These are phyloP conservation scores for Notodonta dromedarius DNA, from an alignment of 2,888 invertebrate genomes.

Conservation along the genomic window DNA sequence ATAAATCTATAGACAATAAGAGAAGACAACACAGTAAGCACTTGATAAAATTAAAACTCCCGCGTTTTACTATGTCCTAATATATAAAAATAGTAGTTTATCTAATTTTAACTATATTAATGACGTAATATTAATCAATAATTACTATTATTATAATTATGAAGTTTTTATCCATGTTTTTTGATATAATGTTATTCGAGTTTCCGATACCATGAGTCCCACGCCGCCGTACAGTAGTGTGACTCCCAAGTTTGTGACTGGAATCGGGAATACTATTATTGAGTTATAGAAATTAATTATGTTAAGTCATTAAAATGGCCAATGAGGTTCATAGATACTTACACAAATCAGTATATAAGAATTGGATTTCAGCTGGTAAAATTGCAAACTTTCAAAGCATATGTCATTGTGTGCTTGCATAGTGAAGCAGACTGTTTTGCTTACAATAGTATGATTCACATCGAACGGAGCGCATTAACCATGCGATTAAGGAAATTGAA, in stretches of 20 bases:
- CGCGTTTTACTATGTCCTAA: constrained; percentile 3
- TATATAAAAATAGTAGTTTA: constrained; percentile 7
- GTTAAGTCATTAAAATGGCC: neutral
- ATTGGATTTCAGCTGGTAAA: no score
- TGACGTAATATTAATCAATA: constrained; percentile 37
- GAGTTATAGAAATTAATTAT: constrained; percentile 6
- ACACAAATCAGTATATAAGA: no score
- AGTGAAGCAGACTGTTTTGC: no score
- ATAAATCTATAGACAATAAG: neutral
- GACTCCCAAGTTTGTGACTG: no score
- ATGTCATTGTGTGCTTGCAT: neutral
- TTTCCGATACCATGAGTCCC: constrained; percentile 14
- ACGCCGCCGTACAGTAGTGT: no score
- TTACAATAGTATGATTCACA: no score
- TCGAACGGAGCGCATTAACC: no score
- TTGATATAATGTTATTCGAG: constrained; percentile 25
- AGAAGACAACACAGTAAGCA: neutral
- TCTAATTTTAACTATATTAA: constrained; percentile 1
- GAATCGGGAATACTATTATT: constrained; percentile 13
- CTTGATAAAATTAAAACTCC: constrained; percentile 3
- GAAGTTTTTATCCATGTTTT: constrained; percentile 27
- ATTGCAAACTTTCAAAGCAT: neutral
- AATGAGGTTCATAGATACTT: neutral
- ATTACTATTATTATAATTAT: constrained; percentile 35
- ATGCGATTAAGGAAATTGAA: no score